Evolutionary conservation across 2,797 vertebrate genomes (phyloP), one percentile per base, ranked within the genome.

Genomic region (Bovichtus variegatus): DNA sequence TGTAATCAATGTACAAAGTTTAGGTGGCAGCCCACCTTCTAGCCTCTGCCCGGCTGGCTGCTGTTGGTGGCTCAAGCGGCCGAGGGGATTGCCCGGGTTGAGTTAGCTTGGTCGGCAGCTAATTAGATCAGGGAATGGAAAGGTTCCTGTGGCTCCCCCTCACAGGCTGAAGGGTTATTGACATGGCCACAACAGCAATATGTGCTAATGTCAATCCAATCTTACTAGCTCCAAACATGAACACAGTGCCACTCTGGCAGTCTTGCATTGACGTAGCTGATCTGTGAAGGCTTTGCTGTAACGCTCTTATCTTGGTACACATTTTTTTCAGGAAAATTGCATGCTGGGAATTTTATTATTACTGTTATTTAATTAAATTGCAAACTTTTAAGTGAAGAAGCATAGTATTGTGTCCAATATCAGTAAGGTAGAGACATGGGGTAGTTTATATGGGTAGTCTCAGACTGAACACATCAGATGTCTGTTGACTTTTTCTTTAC

Each of bases 1-100:
- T 90, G 85, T 89, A 94, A 94, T 94, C 90, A 91, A 80, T 93
- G 85, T 79, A 91, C 87, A 93, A 92, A 92, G 91, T 93, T 93
- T 89, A 93, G 87, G 81, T 91, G 87, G 87, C 74, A 65, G 85
- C 67, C 53, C 83, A 88, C 87, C 91, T 90, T 72, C 82, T 88
- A 89, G 89, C 89, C 91, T 92, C 81, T 86, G 72, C 78, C 85
- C 41, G 21, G 36, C 74, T 78, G 63, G 90, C 87, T 80, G 76
- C 70, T 74, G 67, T 21, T 61, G 77, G 80, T 84, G 87, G 71
- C 83, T 76, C 10, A 21, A 79, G 82, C 23, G 29, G 69, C 76
- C 57, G 1, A 34, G 36, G 83, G 88, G 80, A 83, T 77, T 71
- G 31, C 63, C 74, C 5, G 36, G 82, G 85, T 92, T 88, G 85